Conservation (phyloP, 2,113 vertebrate genomes). For the Regulus satrapa region DNA sequence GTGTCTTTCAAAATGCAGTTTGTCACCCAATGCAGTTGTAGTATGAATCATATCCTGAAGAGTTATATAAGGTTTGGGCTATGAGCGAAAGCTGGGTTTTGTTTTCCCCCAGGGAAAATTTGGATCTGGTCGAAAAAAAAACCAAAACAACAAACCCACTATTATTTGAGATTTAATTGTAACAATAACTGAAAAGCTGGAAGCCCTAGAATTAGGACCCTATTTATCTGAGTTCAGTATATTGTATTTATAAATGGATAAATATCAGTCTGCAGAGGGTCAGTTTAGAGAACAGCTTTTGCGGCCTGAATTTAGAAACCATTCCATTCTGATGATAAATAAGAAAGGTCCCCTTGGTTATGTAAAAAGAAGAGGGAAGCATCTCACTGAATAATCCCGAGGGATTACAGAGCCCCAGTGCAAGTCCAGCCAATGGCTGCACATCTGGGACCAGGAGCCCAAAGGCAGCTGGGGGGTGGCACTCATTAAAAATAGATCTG, state of each 20-base stretch:
- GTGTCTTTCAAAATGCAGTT: conserved; percentile 16
- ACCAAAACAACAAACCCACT: no score
- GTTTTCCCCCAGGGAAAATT: background rate
- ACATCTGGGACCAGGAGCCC: background rate
- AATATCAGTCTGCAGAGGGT: background rate
- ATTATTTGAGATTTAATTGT: background rate
- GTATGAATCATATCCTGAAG: background rate
- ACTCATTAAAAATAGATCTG: conserved; percentile 60
- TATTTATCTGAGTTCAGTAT: background rate
- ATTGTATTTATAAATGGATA: background rate
- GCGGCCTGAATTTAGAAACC: background rate
- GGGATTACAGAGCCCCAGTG: conserved; percentile 1
- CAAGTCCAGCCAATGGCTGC: conserved; percentile 25
- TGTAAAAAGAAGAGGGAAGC: conserved; percentile 10
- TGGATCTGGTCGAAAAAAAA: background rate
- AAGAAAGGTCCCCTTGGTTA: conserved; percentile 23
- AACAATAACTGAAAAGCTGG: background rate
- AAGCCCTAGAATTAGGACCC: background rate
- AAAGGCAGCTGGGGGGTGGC: background rate
- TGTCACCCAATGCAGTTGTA: background rate
- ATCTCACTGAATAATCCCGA: conserved; percentile 11
- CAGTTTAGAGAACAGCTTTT: background rate
- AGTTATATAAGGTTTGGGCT: background rate
- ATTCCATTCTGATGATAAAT: background rate
- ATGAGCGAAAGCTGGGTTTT: background rate